A percentile compares a stretch with the other conserved stretches of the same genome.
phyloP scores from a whole-genome alignment of 1,140 invertebrate species.

The Apis cerana region DNA sequence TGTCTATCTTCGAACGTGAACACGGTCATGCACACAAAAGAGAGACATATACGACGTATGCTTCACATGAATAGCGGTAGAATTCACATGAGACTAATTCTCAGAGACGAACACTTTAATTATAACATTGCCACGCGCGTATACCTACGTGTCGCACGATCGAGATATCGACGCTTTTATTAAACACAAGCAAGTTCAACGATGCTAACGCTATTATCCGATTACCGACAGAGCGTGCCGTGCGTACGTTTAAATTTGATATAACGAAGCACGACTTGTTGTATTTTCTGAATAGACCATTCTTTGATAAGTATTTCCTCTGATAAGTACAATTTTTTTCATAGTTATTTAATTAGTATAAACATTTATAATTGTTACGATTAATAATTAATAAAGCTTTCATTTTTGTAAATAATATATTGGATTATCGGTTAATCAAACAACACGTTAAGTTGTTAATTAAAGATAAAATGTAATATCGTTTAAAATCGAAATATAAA shows the following conservation, averaged over 20 bases:
- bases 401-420: no score
- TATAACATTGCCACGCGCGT: slow-evolving; percentile 47
- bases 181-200: slow-evolving; percentile 34
- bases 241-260: not conserved
- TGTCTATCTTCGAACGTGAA: no score
- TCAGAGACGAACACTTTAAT: slow-evolving; percentile 62
- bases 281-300: no score
- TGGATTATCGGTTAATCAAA: no score
- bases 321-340: no score
- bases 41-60: not conserved
- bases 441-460: no score
- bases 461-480: no score
- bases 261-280: not conserved
- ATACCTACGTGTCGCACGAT: slow-evolving; percentile 7
- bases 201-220: slow-evolving; percentile 17
- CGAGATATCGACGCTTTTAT: slow-evolving; percentile 57
- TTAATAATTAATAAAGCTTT: no score
- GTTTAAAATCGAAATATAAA: no score
- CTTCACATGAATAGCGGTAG: slow-evolving; percentile 34
- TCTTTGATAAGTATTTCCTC: not conserved
- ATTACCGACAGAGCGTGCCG: slow-evolving; percentile 31
- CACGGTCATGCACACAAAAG: not conserved
- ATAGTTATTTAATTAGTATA: no score
- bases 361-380: no score
- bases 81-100: slow-evolving; percentile 57